Conservation (phyloP, 2,797 vertebrate species). For the Clarias fuscus region DNA sequence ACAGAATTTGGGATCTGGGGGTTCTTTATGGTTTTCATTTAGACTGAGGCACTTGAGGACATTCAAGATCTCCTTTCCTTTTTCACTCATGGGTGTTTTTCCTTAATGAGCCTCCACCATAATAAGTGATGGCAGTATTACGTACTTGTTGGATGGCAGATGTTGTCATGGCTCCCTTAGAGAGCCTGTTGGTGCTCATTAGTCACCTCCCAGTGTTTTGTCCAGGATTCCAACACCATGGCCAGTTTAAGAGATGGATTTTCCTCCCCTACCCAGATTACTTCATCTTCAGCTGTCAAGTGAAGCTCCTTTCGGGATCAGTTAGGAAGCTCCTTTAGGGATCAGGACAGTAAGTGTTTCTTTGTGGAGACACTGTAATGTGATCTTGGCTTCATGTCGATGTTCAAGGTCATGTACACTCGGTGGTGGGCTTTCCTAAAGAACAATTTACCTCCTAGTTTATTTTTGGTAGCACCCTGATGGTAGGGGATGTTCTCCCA, state of each 20-base stretch:
- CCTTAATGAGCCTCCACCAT: neutral
- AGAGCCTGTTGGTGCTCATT: neutral
- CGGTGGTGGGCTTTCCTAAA: neutral
- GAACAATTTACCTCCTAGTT: neutral
- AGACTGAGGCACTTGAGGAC: neutral
- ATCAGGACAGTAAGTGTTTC: neutral
- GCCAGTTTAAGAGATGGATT: neutral
- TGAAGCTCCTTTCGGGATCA: neutral
- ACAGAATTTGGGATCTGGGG: neutral
- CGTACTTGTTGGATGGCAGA: neutral
- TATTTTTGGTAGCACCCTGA: neutral
- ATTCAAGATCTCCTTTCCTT: neutral
- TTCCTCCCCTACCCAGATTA: neutral
- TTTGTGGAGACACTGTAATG: neutral
- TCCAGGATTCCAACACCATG: neutral
- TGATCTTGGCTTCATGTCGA: neutral
- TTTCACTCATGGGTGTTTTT: neutral
- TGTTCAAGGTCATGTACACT: neutral
- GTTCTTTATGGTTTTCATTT: neutral
- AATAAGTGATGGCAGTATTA: neutral
- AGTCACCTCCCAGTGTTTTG: neutral
- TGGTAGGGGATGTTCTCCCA: neutral
- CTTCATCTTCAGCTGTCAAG: neutral
- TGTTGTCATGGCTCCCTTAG: neutral
- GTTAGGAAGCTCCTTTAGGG: neutral